A percentile compares a stretch with the other conserved stretches of the same genome.
Evolutionary conservation across 2,888 invertebrate genomes (phyloP).

Genomic region (Cylloceria caligata): DNA sequence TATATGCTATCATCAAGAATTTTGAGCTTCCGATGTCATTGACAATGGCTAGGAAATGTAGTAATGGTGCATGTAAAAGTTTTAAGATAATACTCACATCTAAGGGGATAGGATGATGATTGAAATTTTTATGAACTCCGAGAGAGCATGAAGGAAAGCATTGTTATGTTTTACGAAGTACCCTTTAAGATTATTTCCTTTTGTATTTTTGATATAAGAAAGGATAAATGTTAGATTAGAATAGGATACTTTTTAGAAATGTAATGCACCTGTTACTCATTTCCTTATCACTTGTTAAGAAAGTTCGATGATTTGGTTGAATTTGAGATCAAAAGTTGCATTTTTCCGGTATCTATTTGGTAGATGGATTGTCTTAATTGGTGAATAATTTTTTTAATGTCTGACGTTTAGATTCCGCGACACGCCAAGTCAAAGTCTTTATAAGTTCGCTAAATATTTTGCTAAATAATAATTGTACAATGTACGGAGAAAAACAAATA

Average conservation of each 20-base stretch:
- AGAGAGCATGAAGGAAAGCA: neutral
- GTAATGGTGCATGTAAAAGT: slow-evolving; percentile 20
- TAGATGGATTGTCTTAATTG: too few species aligned
- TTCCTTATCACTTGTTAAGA: neutral
- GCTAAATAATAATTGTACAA: too few species aligned
- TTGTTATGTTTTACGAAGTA: neutral
- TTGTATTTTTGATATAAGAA: neutral
- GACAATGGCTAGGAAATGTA: neutral
- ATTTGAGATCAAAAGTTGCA: too few species aligned
- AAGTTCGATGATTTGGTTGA: too few species aligned
- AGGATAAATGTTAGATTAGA: neutral
- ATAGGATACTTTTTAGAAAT: neutral
- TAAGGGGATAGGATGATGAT: neutral
- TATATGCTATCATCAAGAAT: slow-evolving; percentile 33
- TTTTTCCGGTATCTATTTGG: too few species aligned
- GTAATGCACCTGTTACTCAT: neutral
- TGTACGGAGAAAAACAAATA: too few species aligned
- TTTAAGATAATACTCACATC: slow-evolving; percentile 2
- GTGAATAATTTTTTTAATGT: too few species aligned
- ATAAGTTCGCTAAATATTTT: too few species aligned
- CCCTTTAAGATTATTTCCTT: neutral
- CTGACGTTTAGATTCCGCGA: too few species aligned
- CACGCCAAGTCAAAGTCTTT: too few species aligned
- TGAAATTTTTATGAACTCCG: slow-evolving; percentile 28
- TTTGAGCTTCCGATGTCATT: slow-evolving; percentile 14